These are phyloP conservation scores for Monopterus albus DNA, from an alignment of 2,113 vertebrate species.

Conservation along the genomic window DNA sequence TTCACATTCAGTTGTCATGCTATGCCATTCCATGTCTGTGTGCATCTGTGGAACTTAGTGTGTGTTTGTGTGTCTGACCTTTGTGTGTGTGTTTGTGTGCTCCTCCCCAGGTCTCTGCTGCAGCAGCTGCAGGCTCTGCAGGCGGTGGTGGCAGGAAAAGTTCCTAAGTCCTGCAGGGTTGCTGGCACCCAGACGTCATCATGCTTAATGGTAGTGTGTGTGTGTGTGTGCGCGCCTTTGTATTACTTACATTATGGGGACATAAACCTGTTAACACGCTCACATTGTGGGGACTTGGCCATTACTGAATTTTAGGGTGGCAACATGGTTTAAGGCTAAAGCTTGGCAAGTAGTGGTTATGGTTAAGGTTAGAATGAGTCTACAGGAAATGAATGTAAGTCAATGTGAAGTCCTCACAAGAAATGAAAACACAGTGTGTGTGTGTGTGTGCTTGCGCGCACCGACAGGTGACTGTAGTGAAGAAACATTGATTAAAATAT, in stretches of 20 bases:
- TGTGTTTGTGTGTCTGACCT: slow-evolving; percentile 21
- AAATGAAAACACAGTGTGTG: no score
- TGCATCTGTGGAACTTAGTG: background rate
- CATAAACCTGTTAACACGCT: no score
- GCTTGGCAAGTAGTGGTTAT: no score
- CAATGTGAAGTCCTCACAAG: no score
- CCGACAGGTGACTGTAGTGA: slow-evolving; percentile 46
- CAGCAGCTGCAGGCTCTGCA: slow-evolving; percentile 97
- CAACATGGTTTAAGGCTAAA: no score
- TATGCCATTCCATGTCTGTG: no score
- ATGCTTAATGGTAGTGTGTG: slow-evolving; percentile 91
- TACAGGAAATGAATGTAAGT: no score
- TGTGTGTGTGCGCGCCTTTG: slow-evolving; percentile 21
- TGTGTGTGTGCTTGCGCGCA: slow-evolving; percentile 1
- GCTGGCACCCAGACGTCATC: slow-evolving; percentile 95
- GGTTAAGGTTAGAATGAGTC: no score
- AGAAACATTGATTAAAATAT: slow-evolving; percentile 56
- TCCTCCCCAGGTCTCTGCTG: slow-evolving; percentile 88
- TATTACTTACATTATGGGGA: no score
- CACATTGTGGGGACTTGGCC: no score
- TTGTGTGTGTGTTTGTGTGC: slow-evolving; percentile 14
- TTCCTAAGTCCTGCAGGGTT: slow-evolving; percentile 90
- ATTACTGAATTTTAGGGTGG: no score
- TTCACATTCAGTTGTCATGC: no score
- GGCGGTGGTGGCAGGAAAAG: slow-evolving; percentile 91